phyloP scores from a whole-genome alignment of 2,797 vertebrate species.

The Vespertilio murinus region DNA sequence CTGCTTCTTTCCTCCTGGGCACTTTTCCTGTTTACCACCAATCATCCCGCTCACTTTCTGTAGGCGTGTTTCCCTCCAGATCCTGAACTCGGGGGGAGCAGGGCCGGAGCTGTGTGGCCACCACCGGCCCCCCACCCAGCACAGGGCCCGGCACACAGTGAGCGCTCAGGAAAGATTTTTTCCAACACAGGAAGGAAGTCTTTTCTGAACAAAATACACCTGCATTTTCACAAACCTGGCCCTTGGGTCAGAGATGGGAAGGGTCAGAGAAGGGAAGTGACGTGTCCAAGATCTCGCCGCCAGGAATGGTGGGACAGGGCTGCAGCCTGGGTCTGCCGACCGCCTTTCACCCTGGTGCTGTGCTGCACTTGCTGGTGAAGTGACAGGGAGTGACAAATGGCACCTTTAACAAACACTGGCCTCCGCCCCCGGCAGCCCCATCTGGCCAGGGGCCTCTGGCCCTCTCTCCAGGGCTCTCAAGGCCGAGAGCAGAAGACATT shows the following conservation, averaged over 20 bases:
- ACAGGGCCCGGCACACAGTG: neutral
- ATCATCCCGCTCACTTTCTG: neutral
- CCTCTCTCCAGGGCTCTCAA: neutral
- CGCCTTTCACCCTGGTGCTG: neutral
- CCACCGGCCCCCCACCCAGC: rapidly evolving
- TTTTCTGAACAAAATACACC: neutral
- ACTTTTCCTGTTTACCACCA: neutral
- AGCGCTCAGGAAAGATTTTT: neutral
- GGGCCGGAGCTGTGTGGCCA: neutral
- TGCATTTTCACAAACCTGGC: neutral
- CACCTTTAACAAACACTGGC: neutral
- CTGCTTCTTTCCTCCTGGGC: neutral
- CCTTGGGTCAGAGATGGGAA: neutral
- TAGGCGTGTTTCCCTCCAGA: neutral
- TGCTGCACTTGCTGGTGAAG: neutral
- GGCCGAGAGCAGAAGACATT: neutral
- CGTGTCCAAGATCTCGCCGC: neutral
- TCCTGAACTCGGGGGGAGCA: neutral
- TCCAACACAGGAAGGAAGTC: rapidly evolving
- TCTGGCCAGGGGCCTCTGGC: neutral
- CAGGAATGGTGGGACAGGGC: neutral
- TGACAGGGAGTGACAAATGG: neutral
- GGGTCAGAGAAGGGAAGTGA: neutral
- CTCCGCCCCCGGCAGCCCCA: neutral
- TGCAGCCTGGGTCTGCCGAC: neutral